Evolutionary conservation across 2,113 vertebrate genomes (phyloP), one percentile per base, ranked within the genome.

Genomic region (Xyliphius kryptos): DNA sequence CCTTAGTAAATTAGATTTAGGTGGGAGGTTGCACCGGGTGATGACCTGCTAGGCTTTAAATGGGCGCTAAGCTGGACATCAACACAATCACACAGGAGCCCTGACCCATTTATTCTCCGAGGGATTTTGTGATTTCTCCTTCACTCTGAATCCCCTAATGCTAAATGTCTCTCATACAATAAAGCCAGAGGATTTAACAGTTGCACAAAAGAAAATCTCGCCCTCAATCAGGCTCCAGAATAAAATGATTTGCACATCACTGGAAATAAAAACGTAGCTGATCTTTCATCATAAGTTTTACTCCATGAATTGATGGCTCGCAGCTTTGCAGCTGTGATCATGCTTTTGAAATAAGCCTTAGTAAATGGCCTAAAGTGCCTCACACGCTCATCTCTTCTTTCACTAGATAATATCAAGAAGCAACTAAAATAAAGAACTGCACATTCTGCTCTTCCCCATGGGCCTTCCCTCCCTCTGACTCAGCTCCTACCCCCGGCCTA

Each of bases 151-250:
- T n/a, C 47, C 12, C 32, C 63, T 38, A n/a, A 21, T 43, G 20
- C 14, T 22, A 63, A 63, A 58, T 38, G 49, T 44, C 19, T 11
- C 15, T 56, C 60, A 61, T 65, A 14, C 41, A 36, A 50, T 44
- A 46, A 65, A 59, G 48, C 51, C 1, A 22, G 38, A 21, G 63
- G 44, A 68, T 63, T 64, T 68, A 63, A 55, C 49, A 50, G 17
- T n/a, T 47, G 46, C 58, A 58, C 66, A 32, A 56, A 72, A 56
- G 61, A 61, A 68, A 61, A 64, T 68, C 66, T 72, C 41, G 13
- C 58, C 49, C 62, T 17, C 36, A 52, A 72, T 68, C 56, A 72
- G 32, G 50, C 21, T 51, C 48, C 46, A 49, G 36, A 64, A 50
- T 13, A 51, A 72, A 61, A 65, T 46, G 17, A 64, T 64, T 72